Percentiles rank a stretch among this genome's conserved stretches.
Conservation (phyloP, 2,888 invertebrate genomes). For the Cotesia congregata region DNA sequence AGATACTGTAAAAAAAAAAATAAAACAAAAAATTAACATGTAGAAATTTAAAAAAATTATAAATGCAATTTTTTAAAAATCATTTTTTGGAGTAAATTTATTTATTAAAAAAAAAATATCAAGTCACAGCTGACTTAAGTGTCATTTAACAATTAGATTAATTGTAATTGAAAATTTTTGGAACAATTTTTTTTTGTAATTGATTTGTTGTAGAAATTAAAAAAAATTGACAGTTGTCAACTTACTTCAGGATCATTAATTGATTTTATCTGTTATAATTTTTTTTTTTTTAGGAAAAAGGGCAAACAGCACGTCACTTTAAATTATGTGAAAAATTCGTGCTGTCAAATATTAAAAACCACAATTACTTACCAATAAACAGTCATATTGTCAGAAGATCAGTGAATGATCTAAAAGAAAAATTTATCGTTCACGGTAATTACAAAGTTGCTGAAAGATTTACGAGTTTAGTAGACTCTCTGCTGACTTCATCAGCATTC, state of each 20-base stretch:
- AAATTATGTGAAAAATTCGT: slow-evolving; percentile 68
- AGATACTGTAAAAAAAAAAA: no score
- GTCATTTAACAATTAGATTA: neutral
- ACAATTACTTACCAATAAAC: slow-evolving; percentile 70
- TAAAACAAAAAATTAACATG: no score
- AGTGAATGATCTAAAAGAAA: slow-evolving; percentile 70
- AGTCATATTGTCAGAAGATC: slow-evolving; percentile 69
- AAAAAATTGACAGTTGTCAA: no score
- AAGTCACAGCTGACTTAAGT: no score
- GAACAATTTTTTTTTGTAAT: no score
- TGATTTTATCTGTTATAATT: slow-evolving; percentile 5
- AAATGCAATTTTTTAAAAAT: no score
- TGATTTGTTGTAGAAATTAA: no score
- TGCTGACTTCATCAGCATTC: slow-evolving; percentile 58
- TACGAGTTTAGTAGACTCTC: slow-evolving; percentile 63
- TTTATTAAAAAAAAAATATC: no score
- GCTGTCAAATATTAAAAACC: slow-evolving; percentile 69
- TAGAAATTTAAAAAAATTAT: no score
- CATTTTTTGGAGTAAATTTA: no score
- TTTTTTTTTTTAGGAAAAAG: slow-evolving; percentile 59
- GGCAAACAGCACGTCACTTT: slow-evolving; percentile 61
- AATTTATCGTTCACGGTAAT: slow-evolving; percentile 71
- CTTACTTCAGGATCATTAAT: no score
- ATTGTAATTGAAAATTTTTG: slow-evolving; percentile 2
- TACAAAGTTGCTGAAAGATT: slow-evolving; percentile 70